A percentile compares a stretch with the other conserved stretches of the same genome.
phyloP scores from a whole-genome alignment of 2,888 invertebrate species.

The Neoitamus cyanurus region DNA sequence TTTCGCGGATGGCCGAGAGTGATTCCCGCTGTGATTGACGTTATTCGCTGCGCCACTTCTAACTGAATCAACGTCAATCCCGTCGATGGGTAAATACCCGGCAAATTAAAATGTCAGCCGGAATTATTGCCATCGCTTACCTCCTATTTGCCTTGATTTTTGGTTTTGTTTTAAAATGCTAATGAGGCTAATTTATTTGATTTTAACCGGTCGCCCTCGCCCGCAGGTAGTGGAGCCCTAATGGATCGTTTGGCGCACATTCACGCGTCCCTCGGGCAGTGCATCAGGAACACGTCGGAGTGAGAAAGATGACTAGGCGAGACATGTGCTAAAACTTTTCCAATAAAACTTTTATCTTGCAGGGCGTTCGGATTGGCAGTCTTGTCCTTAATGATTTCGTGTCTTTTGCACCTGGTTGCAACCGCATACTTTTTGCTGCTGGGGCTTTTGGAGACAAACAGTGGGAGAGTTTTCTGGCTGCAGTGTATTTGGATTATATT shows the following conservation, averaged over 20 bases:
- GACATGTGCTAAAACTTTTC: slow-evolving; percentile 1
- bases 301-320: slow-evolving; percentile 51
- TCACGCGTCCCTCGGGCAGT: slow-evolving; percentile 63
- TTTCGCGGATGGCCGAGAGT: neutral
- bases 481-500: slow-evolving; percentile 69
- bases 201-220: neutral
- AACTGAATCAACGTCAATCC: slow-evolving; percentile 7
- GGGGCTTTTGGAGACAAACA: slow-evolving; percentile 65
- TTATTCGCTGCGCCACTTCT: neutral
- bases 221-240: slow-evolving; percentile 44
- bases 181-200: slow-evolving; percentile 16
- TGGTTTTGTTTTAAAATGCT: slow-evolving; percentile 12
- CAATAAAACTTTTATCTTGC: slow-evolving; percentile 15
- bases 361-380: slow-evolving; percentile 67
- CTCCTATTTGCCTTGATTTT: neutral
- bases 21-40: neutral
- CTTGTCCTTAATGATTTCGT: slow-evolving; percentile 67
- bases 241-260: slow-evolving; percentile 61
- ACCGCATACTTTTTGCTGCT: slow-evolving; percentile 70
- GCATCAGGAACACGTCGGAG: slow-evolving; percentile 61
- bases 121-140: neutral
- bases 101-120: slow-evolving; percentile 24
- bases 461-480: slow-evolving; percentile 65
- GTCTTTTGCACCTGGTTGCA: slow-evolving; percentile 69
- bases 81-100: neutral